phyloP scores from a whole-genome alignment of 2,797 vertebrate species.

The Pseudotriccus pelzelni region DNA sequence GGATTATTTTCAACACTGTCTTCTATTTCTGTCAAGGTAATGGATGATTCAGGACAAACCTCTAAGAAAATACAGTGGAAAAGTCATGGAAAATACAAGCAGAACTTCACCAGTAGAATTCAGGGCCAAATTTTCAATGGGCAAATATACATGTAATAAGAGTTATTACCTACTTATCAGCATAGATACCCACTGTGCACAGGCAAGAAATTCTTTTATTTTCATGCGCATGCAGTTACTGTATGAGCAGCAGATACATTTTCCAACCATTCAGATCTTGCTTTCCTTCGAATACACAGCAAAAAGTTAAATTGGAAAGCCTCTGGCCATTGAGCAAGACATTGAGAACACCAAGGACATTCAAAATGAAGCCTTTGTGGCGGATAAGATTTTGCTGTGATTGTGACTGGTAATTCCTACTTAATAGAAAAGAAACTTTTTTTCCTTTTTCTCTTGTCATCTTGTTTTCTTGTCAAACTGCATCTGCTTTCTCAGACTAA shows the following conservation, averaged over 20 bases:
- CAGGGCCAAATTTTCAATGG: slow-evolving; percentile 4
- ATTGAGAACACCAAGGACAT: neutral
- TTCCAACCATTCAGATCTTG: neutral
- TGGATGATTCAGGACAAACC: neutral
- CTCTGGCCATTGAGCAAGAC: neutral
- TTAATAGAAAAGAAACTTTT: neutral
- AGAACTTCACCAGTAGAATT: neutral
- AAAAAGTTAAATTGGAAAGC: slow-evolving; percentile 23
- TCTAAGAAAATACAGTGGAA: neutral
- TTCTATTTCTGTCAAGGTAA: slow-evolving; percentile 41
- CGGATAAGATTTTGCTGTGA: neutral
- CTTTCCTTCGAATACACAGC: neutral
- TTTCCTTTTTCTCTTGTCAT: neutral
- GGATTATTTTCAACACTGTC: neutral
- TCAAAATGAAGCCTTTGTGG: slow-evolving; percentile 15
- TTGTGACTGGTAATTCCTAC: neutral
- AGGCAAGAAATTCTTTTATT: neutral
- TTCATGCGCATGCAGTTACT: neutral
- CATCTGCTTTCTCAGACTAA: neutral
- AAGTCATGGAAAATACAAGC: neutral
- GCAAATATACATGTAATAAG: neutral
- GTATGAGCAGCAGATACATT: neutral
- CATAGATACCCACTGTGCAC: neutral
- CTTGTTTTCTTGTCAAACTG: slow-evolving; percentile 18
- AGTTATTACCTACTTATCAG: neutral